Base-by-base conservation (phyloP, 2,888 invertebrate species). In the Carpatolechia fugitivella region DNA sequence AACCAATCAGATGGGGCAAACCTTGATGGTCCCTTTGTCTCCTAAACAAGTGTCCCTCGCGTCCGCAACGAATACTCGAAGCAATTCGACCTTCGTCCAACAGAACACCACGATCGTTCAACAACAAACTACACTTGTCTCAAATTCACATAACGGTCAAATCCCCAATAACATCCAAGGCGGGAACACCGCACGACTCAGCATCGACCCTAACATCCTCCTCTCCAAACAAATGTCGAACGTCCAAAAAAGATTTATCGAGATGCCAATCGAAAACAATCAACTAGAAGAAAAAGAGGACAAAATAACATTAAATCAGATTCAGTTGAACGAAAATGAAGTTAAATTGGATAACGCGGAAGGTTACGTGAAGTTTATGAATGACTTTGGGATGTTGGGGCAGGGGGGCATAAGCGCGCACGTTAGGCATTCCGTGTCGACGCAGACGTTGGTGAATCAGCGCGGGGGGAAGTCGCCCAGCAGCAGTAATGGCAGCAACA, bases 31-130 rank as follows among this genome's bases (percentile, higher is more conserved):
- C 10, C 94, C 94, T 1, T 89, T 94, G 51, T 92, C 92, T 0
- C 92, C 92, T 0, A 93, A 93, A 67, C 93, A 91, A 56, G 91
- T 90, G 0, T 90, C 92, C 0, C 78, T 91, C 16, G 85, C 90
- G 0, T 80, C 91, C 1, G 88, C 92, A 0, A 82, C 92, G 0
- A 83, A 90, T 11, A 92, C 91, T 72, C 91, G 93, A 57, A 92
- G 91, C 54, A 91, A 92, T 65, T 93, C 93, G 0, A 96, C 96
- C 0, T 96, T 93, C 69, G 95, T 96, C 1, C 96, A 96, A 65
- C 96, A 96, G 66, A 96, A 96, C 72, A 95, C 96, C 0, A 96
- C 96, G 0, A 96, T 96, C 67, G 95, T 95, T 1, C 95, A 95
- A 69, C 95, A 95, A 66, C 95, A 95, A 75, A 95, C 95, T 0